phyloP scores from a whole-genome alignment of 1,140 invertebrate genomes.

The Drosophila busckii region DNA sequence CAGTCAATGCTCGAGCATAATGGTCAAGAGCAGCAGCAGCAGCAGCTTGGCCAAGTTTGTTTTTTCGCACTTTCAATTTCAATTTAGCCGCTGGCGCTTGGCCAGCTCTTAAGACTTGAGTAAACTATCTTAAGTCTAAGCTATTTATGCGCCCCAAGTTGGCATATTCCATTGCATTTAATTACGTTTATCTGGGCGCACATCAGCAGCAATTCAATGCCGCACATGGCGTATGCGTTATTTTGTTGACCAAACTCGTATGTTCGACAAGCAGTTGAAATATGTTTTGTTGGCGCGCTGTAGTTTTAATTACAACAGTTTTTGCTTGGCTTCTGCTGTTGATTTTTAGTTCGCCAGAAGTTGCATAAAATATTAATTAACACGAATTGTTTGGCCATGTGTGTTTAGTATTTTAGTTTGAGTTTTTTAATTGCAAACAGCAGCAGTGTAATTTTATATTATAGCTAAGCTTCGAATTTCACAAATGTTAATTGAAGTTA shows the following conservation, averaged over 20 bases:
- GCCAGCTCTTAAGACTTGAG: slow-evolving; percentile 15
- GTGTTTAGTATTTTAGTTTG: too few relatives aligned
- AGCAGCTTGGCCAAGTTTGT: slow-evolving; percentile 14
- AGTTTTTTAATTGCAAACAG: too few relatives aligned
- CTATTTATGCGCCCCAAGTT: slow-evolving; percentile 15
- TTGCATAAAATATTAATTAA: too few relatives aligned
- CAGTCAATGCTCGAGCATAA: slow-evolving; percentile 32
- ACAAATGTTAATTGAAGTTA: too few relatives aligned
- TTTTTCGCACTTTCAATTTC: slow-evolving; percentile 29
- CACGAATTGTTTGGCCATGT: slow-evolving; percentile 29
- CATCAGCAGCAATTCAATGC: slow-evolving; percentile 53
- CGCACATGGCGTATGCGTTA: slow-evolving; percentile 54
- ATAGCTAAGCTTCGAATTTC: too few relatives aligned
- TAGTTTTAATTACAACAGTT: slow-evolving; percentile 49
- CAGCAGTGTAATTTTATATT: too few relatives aligned
- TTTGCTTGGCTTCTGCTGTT: not conserved
- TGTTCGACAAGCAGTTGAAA: slow-evolving; percentile 14
- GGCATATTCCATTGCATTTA: slow-evolving; percentile 32
- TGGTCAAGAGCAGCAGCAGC: slow-evolving; percentile 21
- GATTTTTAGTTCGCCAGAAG: too few relatives aligned
- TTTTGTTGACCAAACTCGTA: slow-evolving; percentile 19
- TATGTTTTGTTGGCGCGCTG: slow-evolving; percentile 37
- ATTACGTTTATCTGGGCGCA: not conserved
- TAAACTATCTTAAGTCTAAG: not conserved
- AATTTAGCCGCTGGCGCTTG: slow-evolving; percentile 13